Evolutionary conservation across 2,888 invertebrate species (phyloP).

Genomic region (Anaspis maculata): DNA sequence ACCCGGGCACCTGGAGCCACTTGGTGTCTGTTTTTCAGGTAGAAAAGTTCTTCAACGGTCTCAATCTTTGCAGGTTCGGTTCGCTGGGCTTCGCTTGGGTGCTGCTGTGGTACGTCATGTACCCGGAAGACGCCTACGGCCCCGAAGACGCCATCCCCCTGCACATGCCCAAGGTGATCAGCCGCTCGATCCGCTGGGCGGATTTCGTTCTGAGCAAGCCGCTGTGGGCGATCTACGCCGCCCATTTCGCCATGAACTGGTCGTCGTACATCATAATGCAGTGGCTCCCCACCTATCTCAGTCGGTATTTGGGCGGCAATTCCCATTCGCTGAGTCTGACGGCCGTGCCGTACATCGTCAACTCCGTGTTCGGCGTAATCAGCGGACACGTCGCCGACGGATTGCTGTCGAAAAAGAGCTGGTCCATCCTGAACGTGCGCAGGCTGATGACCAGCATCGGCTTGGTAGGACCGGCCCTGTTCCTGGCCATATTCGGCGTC

Average conservation of each 20-base stretch:
- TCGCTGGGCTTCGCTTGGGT: slow-evolving; percentile 66
- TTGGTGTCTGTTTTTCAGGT: no score
- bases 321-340: slow-evolving; percentile 62
- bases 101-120: slow-evolving; percentile 53
- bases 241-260: slow-evolving; percentile 76
- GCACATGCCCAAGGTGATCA: slow-evolving; percentile 48
- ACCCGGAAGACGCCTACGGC: slow-evolving; percentile 46
- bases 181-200: slow-evolving; percentile 49
- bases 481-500: slow-evolving; percentile 60
- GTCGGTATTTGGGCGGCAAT: slow-evolving; percentile 54
- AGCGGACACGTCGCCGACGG: slow-evolving; percentile 67
- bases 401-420: slow-evolving; percentile 45
- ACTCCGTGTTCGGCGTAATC: slow-evolving; percentile 60
- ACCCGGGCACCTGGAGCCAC: no score
- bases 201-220: slow-evolving; percentile 61
- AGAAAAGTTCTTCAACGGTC: no score
- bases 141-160: slow-evolving; percentile 49
- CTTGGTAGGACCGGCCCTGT: slow-evolving; percentile 62
- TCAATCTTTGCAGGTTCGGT: no score
- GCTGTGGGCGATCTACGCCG: slow-evolving; percentile 64
- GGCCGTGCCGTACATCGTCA: slow-evolving; percentile 65
- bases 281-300: slow-evolving; percentile 67
- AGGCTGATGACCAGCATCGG: slow-evolving; percentile 65
- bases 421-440: slow-evolving; percentile 60
- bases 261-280: slow-evolving; percentile 73